Evolutionary conservation across 2,888 invertebrate species (phyloP), one percentile per base, ranked within the genome.

Genomic region (Archips xylosteana): DNA sequence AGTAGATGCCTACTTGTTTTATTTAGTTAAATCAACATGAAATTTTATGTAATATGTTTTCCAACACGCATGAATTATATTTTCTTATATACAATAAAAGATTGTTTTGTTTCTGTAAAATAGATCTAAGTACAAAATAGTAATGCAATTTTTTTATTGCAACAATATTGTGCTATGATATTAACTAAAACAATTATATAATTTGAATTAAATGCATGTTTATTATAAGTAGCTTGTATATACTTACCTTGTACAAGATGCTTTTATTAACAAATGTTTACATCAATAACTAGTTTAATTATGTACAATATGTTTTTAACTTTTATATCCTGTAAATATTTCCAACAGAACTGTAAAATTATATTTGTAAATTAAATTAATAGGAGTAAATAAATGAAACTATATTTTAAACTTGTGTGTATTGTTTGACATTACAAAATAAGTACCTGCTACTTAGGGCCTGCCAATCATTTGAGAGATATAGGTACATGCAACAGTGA

Each of bases 311-410:
- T 51, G 6, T 23, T n/a, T 54, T n/a, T 9, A n/a, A 32, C 32
- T 63, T 70, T 9, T 42, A 70, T 70, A 32, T 32, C 9, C 10
- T 57, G 57, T 57, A 57, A 32, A 32, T 57, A 36, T 60, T 10
- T 60, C n/a, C 51, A 34, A 36, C 32, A 65, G 36, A 45, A 47
- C 36, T 72, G 54, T 63, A 39, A 39, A 72, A 68, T n/a, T 36
- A 60, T 71, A 49, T 47, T 15, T 62, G 45, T 51, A 51, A 51
- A 39, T 3, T 66, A 72, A 67, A 47, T 45, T 9, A 54, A 57
- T 54, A 59, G 62, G 36, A 63, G 47, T 61, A 63, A 72, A 59
- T 47, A 69, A 73, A 73, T 63, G 34, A 72, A 59, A 63, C 34
- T 57, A 51, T 23, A 13, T 13, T 59, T 51, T 65, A 51, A 8